A percentile compares a stretch with the other conserved stretches of the same genome.
Conservation (phyloP, 2,888 invertebrate species). For the Gortyna flavago region DNA sequence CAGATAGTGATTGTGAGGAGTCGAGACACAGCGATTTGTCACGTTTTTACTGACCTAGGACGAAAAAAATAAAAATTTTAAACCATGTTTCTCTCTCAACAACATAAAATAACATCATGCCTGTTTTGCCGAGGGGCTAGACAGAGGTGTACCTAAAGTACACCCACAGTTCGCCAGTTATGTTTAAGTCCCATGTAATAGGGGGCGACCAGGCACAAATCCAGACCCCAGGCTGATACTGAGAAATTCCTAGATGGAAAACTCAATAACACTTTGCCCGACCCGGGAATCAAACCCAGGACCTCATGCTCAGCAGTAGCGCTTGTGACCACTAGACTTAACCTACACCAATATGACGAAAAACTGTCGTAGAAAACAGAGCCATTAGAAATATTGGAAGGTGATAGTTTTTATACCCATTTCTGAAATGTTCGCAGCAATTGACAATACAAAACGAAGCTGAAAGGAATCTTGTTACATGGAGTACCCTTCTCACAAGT, state of each 20-base stretch:
- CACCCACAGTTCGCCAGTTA: background rate
- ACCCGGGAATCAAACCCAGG: background rate
- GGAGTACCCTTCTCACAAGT: background rate
- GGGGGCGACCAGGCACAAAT: too few species aligned
- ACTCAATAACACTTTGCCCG: background rate
- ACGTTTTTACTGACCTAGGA: conserved; percentile 10
- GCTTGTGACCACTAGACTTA: too few species aligned
- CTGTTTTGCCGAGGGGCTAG: background rate
- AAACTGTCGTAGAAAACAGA: background rate
- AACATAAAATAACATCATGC: background rate
- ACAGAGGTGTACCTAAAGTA: background rate
- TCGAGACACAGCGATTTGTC: conserved; percentile 15
- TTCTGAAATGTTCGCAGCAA: background rate
- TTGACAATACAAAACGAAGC: background rate
- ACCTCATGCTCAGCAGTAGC: too few species aligned
- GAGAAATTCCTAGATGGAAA: background rate
- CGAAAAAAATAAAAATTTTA: background rate
- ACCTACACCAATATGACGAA: background rate
- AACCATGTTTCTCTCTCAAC: background rate
- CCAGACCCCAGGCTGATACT: background rate
- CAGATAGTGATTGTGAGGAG: background rate
- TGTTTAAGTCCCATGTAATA: background rate
- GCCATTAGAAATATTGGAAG: background rate
- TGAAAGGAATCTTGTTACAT: background rate
- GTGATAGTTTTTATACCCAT: background rate